Conservation (phyloP, 2,797 vertebrate genomes). For the Lagodon rhomboides region DNA sequence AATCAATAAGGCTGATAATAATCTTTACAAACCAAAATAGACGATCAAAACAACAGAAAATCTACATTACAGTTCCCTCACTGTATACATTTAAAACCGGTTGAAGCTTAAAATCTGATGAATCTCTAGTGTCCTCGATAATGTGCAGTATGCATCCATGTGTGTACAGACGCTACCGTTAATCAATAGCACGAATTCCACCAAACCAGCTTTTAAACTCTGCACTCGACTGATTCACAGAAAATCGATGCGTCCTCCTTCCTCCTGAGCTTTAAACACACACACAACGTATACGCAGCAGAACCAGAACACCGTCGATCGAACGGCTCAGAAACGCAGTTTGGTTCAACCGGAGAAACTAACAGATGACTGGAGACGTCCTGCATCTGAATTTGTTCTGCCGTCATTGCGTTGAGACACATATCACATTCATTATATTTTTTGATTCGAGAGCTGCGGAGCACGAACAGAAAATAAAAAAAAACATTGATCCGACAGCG, state of each 20-base stretch:
- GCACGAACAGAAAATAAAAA: not conserved
- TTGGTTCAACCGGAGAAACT: slow-evolving; percentile 6
- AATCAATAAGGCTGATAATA: not conserved
- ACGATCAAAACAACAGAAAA: not conserved
- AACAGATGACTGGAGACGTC: slow-evolving; percentile 12
- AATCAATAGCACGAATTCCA: slow-evolving; percentile 46
- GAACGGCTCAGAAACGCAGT: not conserved
- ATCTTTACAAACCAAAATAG: not conserved
- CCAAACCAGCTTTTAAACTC: slow-evolving; percentile 58
- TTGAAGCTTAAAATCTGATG: slow-evolving; percentile 14
- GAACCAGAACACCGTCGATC: slow-evolving; percentile 18
- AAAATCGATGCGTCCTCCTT: slow-evolving; percentile 47
- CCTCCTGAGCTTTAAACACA: slow-evolving; percentile 38
- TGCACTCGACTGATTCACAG: slow-evolving; percentile 33
- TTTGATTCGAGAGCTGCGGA: not conserved
- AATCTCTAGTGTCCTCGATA: slow-evolving; percentile 14
- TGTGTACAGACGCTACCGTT: slow-evolving; percentile 26
- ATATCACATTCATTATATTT: not conserved
- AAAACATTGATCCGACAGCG: too few species aligned
- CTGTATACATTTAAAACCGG: not conserved
- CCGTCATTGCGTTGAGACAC: not conserved
- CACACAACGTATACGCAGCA: not conserved
- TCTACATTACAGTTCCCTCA: too few species aligned
- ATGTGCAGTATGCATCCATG: slow-evolving; percentile 33
- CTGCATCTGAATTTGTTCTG: not conserved